Evolutionary conservation across 2,113 vertebrate species (phyloP).

Genomic region (Nothobranchius kuhntae): DNA sequence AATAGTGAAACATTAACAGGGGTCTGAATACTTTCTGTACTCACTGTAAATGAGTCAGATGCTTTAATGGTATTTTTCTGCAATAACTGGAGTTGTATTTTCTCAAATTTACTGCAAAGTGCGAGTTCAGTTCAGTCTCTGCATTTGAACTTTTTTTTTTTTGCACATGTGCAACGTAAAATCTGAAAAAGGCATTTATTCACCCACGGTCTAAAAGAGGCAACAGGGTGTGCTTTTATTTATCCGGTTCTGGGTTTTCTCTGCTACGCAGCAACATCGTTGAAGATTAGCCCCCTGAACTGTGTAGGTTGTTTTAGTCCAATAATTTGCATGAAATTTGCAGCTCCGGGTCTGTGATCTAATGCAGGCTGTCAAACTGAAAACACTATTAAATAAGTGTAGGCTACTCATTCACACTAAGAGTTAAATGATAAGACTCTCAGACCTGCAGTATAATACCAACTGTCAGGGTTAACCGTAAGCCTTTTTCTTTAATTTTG

Average conservation of each 20-base stretch:
- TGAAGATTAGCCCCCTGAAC: neutral
- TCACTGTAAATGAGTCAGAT: too few species aligned
- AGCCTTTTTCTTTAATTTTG: too few species aligned
- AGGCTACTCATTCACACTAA: neutral
- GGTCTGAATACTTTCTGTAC: too few species aligned
- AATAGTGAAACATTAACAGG: too few species aligned
- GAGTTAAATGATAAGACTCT: too few species aligned
- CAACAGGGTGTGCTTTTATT: neutral
- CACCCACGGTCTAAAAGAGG: neutral
- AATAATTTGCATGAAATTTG: conserved; percentile 11
- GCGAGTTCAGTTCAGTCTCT: too few species aligned
- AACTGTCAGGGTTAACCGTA: too few species aligned
- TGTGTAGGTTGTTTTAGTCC: conserved; percentile 6
- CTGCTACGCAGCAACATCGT: too few species aligned
- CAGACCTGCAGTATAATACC: neutral
- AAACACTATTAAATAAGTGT: neutral
- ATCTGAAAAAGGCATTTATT: neutral
- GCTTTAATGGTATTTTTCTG: too few species aligned
- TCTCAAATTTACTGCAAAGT: too few species aligned
- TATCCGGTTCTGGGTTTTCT: neutral
- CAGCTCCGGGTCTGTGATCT: conserved; percentile 7
- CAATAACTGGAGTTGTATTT: too few species aligned
- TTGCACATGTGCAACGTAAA: neutral
- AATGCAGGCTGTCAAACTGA: neutral
- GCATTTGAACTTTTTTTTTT: too few species aligned